Conservation (phyloP, 2,797 vertebrate species). For the Malurus splendens region DNA sequence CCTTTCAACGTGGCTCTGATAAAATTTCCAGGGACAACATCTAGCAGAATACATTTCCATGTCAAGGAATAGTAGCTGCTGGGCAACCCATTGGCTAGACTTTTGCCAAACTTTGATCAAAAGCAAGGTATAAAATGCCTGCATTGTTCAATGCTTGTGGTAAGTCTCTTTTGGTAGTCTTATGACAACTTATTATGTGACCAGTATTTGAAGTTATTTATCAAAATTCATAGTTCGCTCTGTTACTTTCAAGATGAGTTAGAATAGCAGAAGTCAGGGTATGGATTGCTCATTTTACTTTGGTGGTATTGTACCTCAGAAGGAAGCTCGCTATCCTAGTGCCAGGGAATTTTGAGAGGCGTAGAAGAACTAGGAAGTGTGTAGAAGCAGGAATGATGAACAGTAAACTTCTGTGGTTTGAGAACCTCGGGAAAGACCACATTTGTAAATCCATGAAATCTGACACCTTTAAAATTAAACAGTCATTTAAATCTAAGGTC, state of each 20-base stretch:
- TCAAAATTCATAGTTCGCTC: not conserved
- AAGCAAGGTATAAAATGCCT: not conserved
- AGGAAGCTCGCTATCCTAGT: fast-evolving
- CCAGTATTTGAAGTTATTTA: not conserved
- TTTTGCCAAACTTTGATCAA: not conserved
- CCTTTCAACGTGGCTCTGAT: not conserved
- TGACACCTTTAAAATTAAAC: not conserved
- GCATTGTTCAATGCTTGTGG: not conserved
- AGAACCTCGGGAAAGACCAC: not conserved
- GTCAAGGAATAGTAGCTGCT: not conserved
- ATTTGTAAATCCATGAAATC: not conserved
- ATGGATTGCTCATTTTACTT: not conserved
- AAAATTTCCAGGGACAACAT: not conserved
- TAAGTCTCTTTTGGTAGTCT: not conserved
- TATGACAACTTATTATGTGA: not conserved
- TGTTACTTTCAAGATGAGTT: not conserved
- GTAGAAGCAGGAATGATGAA: not conserved
- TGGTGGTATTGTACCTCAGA: not conserved
- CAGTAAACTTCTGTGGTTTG: not conserved
- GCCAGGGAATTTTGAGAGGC: not conserved
- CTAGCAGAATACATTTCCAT: not conserved
- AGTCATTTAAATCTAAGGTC: not conserved
- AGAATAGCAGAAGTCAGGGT: not conserved
- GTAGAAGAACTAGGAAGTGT: not conserved
- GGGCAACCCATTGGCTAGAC: not conserved